phyloP scores from a whole-genome alignment of 2,888 invertebrate species.

The Drosophila kokeensis region DNA sequence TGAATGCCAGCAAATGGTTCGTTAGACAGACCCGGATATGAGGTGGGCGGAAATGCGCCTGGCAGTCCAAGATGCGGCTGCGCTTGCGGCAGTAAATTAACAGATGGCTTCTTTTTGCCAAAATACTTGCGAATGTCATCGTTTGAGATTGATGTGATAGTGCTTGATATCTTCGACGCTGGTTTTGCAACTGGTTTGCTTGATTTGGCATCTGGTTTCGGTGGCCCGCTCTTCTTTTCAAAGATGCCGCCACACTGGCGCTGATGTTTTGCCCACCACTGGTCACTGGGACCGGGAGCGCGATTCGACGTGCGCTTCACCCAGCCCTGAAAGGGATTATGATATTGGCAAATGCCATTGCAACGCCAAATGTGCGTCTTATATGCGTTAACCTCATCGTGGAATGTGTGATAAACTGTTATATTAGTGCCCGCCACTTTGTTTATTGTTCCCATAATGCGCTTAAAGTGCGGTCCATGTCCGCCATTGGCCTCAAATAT shows the following conservation, averaged over 20 bases:
- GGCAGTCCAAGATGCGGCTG: conserved; percentile 37
- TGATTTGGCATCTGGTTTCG: conserved; percentile 22
- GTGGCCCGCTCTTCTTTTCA: conserved; percentile 93
- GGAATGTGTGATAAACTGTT: conserved; percentile 96
- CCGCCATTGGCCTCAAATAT: conserved; percentile 95
- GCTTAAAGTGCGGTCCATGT: conserved; percentile 97
- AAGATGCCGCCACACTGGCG: conserved; percentile 93
- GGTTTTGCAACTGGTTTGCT: conserved; percentile 27
- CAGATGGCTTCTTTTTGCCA: conserved; percentile 22
- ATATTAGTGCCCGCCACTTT: conserved; percentile 93
- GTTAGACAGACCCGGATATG: conserved; percentile 70
- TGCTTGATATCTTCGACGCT: conserved; percentile 35
- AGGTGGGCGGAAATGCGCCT: conserved; percentile 67
- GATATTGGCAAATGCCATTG: conserved; percentile 92
- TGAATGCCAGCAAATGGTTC: conserved; percentile 47
- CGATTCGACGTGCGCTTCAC: conserved; percentile 94
- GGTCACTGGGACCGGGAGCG: conserved; percentile 93
- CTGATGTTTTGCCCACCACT: conserved; percentile 94
- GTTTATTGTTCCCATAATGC: conserved; percentile 97
- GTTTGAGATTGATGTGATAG: background rate
- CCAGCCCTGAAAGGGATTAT: conserved; percentile 94
- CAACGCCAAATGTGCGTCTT: conserved; percentile 98
- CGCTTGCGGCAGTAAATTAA: conserved; percentile 20
- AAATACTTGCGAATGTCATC: conserved; percentile 66
- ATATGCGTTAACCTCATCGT: conserved; percentile 95